Evolutionary conservation across 2,797 vertebrate species (phyloP), one percentile per base, ranked within the genome.

Genomic region (Harpagifer antarcticus): DNA sequence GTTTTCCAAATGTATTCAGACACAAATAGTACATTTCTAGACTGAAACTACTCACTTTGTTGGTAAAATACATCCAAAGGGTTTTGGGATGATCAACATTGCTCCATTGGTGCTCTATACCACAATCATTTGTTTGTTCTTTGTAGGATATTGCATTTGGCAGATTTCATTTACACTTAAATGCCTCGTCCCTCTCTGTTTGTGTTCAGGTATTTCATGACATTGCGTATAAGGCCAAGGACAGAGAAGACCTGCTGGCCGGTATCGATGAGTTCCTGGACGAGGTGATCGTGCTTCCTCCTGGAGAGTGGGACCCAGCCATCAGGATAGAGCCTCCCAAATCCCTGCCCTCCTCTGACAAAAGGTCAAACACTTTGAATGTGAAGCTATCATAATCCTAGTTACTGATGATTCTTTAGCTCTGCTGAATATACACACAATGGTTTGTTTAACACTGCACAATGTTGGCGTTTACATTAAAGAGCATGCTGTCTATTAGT

Each of bases 301-400:
- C 98, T 0, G 98, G 98, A 27, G 98, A 99, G 70, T 99, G 98
- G 98, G 98, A 99, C 81, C 98, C 98, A 3, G 85, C 96, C 42
- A 99, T 99, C 89, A 95, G 98, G 92, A 99, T 99, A 96, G 98
- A 99, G 67, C 98, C 98, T 68, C 98, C 98, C 4, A 99, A 99
- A 65, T 95, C 94, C 40, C 94, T 99, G 40, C 98, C 98, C 0
- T 98, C 97, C 1, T 97, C 98, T 0, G 98, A 99, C 83, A 99
- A 99, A 95, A 98, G 98, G 98, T 99, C 76, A 33, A 9, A 14
- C 48, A 23, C 37, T 11, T 23, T 47, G 1, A 42, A 42, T 37
- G 23, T 47, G 43, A 61, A 74, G 20, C 33, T 9, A 37, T 37
- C 33, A 37, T 1, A 37, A 8, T 54, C 27, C 4, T 10, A 9